These are phyloP conservation scores for Seriola dumerili DNA, from an alignment of 2,113 vertebrate genomes.

Conservation along the genomic window DNA sequence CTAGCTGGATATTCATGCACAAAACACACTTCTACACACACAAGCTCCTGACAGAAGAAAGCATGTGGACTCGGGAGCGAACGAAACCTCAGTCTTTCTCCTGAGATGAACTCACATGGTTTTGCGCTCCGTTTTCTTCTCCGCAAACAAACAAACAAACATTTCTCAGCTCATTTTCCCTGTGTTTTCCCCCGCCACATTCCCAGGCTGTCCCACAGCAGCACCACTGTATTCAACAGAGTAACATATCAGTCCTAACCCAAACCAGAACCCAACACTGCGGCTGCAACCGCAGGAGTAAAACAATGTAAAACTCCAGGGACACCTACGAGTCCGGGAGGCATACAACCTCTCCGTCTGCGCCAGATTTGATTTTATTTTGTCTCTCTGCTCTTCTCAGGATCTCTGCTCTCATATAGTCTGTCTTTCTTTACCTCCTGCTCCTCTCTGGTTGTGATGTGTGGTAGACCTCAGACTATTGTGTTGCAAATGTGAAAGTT, in stretches of 20 bases:
- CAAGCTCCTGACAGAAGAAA: neutral
- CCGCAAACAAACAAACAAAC: conserved; percentile 64
- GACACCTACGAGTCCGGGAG: conserved; percentile 64
- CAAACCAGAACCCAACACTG: conserved; percentile 63
- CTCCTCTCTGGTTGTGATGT: conserved; percentile 64
- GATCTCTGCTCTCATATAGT: conserved; percentile 22
- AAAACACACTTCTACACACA: neutral
- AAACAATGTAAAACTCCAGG: conserved; percentile 68
- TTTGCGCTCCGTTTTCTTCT: conserved; percentile 42
- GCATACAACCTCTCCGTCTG: conserved; percentile 46
- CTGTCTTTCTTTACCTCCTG: conserved; percentile 56
- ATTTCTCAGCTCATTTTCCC: conserved; percentile 61
- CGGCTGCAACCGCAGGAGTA: conserved; percentile 56
- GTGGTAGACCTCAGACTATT: conserved; percentile 80
- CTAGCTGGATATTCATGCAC: conserved; percentile 19
- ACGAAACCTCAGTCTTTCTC: conserved; percentile 54
- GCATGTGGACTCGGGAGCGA: neutral
- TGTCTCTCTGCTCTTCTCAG: conserved; percentile 18
- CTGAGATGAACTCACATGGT: conserved; percentile 66
- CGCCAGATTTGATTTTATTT: conserved; percentile 39
- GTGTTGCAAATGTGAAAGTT: conserved; percentile 77
- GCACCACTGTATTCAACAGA: conserved; percentile 61
- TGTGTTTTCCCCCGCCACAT: conserved; percentile 49
- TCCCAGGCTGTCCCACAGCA: conserved; percentile 73
- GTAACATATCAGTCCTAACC: conserved; percentile 60